phyloP scores from a whole-genome alignment of 2,113 vertebrate genomes.

The Zingel zingel region DNA sequence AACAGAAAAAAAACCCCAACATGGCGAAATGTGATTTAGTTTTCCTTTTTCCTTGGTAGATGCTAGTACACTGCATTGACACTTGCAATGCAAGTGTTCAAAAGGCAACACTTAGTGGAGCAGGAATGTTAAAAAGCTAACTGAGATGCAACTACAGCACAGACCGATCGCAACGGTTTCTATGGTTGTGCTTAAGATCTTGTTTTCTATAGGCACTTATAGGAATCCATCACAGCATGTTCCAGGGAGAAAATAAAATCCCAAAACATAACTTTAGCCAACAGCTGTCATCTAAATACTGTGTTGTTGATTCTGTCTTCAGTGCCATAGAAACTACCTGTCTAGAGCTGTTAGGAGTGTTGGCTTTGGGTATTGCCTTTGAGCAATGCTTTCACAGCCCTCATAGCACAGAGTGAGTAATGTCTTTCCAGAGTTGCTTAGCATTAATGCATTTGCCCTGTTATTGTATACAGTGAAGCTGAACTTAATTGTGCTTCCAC shows the following conservation, averaged over 20 bases:
- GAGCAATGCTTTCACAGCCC: constrained; percentile 71
- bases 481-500: constrained; percentile 20
- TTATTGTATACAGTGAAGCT: constrained; percentile 50
- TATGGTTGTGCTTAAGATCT: constrained; percentile 3
- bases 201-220: constrained; percentile 26
- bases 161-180: not conserved
- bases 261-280: constrained; percentile 46
- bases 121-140: not conserved
- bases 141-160: not conserved
- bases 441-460: constrained; percentile 58
- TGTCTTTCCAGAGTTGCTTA: constrained; percentile 64
- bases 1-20: not conserved
- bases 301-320: constrained; percentile 72
- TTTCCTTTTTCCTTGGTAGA: not conserved
- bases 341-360: constrained; percentile 67
- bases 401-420: constrained; percentile 72
- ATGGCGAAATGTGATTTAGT: not conserved
- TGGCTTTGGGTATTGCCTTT: constrained; percentile 67
- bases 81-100: not conserved
- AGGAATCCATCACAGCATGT: constrained; percentile 52
- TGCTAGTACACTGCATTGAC: not conserved
- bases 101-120: not conserved
- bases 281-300: constrained; percentile 68
- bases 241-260: constrained; percentile 41
- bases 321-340: constrained; percentile 80